phyloP scores from a whole-genome alignment of 2,113 vertebrate species.

The Vidua chalybeata region DNA sequence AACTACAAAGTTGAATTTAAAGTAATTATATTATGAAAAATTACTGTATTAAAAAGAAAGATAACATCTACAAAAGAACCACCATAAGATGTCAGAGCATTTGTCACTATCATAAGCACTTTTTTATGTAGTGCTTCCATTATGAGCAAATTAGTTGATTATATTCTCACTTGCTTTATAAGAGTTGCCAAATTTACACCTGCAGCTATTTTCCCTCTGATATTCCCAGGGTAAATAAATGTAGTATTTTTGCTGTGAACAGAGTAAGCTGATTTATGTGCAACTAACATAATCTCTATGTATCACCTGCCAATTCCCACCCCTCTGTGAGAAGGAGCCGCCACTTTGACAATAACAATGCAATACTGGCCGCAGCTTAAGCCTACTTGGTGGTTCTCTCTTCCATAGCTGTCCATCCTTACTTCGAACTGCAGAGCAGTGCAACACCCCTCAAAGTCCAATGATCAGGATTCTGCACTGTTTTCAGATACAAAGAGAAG shows the following conservation, averaged over 20 bases:
- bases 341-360: not conserved
- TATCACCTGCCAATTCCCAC: not conserved
- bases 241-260: not conserved
- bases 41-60: not conserved
- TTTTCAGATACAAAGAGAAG: conserved; percentile 77
- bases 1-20: not conserved
- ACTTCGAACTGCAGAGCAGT: conserved; percentile 82
- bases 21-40: not conserved
- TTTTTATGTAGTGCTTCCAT: not conserved
- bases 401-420: not conserved
- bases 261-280: not conserved
- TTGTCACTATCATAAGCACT: not conserved
- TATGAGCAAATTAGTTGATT: not conserved
- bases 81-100: not conserved
- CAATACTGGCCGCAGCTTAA: not conserved
- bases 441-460: conserved; percentile 83
- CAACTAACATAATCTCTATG: not conserved
- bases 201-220: not conserved
- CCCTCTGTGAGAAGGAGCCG: not conserved
- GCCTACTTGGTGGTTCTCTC: not conserved
- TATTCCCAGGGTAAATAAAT: not conserved
- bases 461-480: conserved; percentile 73
- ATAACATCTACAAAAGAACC: not conserved
- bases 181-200: not conserved
- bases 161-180: not conserved